Percentiles rank a stretch among this genome's conserved stretches.
phyloP scores from a whole-genome alignment of 1,140 invertebrate species.

The Drosophila sp. region DNA sequence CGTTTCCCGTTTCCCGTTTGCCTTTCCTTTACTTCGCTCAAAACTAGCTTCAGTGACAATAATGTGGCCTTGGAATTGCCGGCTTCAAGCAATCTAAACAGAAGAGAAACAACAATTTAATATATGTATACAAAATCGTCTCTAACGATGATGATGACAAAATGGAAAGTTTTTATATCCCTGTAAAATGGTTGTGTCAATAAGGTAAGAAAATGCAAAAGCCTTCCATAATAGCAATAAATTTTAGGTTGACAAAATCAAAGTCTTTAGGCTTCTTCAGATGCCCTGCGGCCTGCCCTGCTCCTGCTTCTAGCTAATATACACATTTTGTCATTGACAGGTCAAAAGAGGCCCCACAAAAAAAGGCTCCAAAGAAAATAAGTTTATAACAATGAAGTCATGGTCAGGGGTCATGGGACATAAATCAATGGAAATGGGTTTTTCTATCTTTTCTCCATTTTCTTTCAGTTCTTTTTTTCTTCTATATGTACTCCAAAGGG shows the following conservation, averaged over 20 bases:
- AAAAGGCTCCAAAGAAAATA: constrained; percentile 4
- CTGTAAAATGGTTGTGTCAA: constrained; percentile 50
- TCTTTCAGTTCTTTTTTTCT: not conserved
- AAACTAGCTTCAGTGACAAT: constrained; percentile 58
- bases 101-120: constrained; percentile 52
- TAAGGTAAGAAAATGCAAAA: constrained; percentile 28
- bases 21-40: constrained; percentile 21
- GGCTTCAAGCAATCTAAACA: constrained; percentile 48
- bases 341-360: constrained; percentile 32
- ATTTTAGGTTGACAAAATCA: constrained; percentile 32
- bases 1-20: constrained; percentile 7
- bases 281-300: too few relatives aligned
- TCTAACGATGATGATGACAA: constrained; percentile 11
- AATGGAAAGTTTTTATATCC: constrained; percentile 26
- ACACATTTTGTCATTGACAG: constrained; percentile 21
- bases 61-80: constrained; percentile 40
- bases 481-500: not conserved
- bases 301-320: constrained; percentile 6
- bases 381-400: constrained; percentile 42
- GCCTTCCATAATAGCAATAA: constrained; percentile 23
- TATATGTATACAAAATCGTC: constrained; percentile 39
- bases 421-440: constrained; percentile 59
- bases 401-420: constrained; percentile 37
- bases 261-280: not conserved
- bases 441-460: not conserved